These are phyloP conservation scores for Drosophila multiciliata DNA, from an alignment of 2,888 invertebrate species.

Conservation along the genomic window DNA sequence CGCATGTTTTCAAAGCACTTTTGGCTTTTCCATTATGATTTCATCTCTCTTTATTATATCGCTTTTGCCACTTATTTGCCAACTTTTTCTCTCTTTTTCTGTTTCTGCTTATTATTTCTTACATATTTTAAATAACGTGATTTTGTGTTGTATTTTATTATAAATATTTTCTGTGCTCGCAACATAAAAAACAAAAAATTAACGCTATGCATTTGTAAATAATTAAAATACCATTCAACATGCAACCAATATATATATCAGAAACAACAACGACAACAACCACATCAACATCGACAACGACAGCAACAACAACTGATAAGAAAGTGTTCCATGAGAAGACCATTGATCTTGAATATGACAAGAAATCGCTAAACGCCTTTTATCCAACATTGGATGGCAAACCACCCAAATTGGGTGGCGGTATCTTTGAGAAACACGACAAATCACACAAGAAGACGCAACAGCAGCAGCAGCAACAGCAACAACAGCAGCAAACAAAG, in stretches of 20 bases:
- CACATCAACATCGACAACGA: constrained; percentile 51
- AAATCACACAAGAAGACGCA: constrained; percentile 78
- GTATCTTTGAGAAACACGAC: constrained; percentile 76
- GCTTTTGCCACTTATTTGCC: constrained; percentile 56
- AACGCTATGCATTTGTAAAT: constrained; percentile 82
- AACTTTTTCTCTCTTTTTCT: constrained; percentile 28
- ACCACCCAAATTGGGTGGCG: constrained; percentile 73
- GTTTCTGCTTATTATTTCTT: constrained; percentile 12
- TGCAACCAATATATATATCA: constrained; percentile 63
- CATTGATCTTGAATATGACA: constrained; percentile 61
- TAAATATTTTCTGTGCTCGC: constrained; percentile 56
- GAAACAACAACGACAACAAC: constrained; percentile 59
- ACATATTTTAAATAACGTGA: constrained; percentile 38
- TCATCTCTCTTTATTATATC: constrained; percentile 18
- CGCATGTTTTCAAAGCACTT: constrained; percentile 46
- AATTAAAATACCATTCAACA: constrained; percentile 67
- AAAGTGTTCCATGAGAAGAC: constrained; percentile 40
- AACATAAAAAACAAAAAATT: constrained; percentile 41
- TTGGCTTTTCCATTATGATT: constrained; percentile 38
- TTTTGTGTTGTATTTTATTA: constrained; percentile 47
- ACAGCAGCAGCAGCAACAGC: constrained; percentile 51
- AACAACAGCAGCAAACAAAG: constrained; percentile 67
- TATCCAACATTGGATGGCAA: constrained; percentile 85
- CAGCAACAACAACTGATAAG: constrained; percentile 39
- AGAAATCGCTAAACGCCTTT: constrained; percentile 76